Percentiles rank a stretch among this genome's conserved stretches.
Conservation (phyloP, 1,140 invertebrate genomes). For the Leptestheria dahalacensis region DNA sequence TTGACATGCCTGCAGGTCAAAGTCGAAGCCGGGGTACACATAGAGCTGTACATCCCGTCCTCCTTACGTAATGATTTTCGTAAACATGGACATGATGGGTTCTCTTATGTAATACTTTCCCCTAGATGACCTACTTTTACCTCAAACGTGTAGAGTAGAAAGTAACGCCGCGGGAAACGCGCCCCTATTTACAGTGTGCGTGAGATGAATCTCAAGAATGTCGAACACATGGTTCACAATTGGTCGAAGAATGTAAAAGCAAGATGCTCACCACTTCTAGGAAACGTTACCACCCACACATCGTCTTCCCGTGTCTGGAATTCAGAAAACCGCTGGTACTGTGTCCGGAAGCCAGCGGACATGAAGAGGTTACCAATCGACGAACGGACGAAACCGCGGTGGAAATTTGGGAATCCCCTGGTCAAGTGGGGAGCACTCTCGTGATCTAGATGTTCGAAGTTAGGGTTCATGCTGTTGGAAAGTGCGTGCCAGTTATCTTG, state of each 20-base stretch:
- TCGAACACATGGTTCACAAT: not conserved
- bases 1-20: too few relatives aligned
- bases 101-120: too few relatives aligned
- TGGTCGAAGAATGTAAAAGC: not conserved
- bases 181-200: slow-evolving; percentile 63
- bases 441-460: not conserved
- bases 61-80: too few relatives aligned
- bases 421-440: not conserved
- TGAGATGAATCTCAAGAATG: slow-evolving; percentile 41
- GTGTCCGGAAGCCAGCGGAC: slow-evolving; percentile 23
- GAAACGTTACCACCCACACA: not conserved
- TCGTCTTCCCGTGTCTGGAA: not conserved
- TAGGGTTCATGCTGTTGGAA: not conserved
- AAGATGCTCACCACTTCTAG: slow-evolving; percentile 21
- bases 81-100: too few relatives aligned
- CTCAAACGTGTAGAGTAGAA: too few relatives aligned
- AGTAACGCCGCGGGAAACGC: too few relatives aligned
- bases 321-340: slow-evolving; percentile 15
- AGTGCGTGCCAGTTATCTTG: too few relatives aligned
- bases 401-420: slow-evolving; percentile 3
- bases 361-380: slow-evolving; percentile 14
- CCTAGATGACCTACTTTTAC: too few relatives aligned
- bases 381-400: not conserved
- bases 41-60: too few relatives aligned
- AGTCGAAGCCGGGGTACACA: too few relatives aligned